Evolutionary conservation across 2,113 vertebrate genomes (phyloP).

Genomic region (Danio rerio): DNA sequence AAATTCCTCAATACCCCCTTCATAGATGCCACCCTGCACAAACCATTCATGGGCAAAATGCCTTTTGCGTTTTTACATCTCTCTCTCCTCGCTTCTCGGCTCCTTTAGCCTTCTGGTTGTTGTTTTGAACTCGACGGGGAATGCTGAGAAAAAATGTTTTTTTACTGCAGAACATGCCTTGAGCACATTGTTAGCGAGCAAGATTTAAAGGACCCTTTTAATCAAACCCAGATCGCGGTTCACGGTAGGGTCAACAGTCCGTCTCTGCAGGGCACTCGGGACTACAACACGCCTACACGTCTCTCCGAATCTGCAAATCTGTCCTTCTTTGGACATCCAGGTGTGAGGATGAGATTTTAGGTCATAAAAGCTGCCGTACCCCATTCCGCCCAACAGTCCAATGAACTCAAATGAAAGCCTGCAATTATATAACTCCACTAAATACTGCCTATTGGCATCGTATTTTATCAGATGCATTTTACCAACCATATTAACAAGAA

Average conservation of each 20-base stretch:
- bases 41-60: conserved; percentile 45
- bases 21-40: conserved; percentile 40
- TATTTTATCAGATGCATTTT: conserved; percentile 56
- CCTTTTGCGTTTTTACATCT: conserved; percentile 26
- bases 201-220: conserved; percentile 66
- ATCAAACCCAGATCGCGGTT: conserved; percentile 66
- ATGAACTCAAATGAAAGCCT: conserved; percentile 16
- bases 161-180: conserved; percentile 68
- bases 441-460: conserved; percentile 41
- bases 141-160: conserved; percentile 63
- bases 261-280: conserved; percentile 51
- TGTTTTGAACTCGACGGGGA: conserved; percentile 68
- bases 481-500: conserved; percentile 47
- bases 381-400: background rate
- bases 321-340: conserved; percentile 44
- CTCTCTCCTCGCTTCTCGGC: conserved; percentile 46
- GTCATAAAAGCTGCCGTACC: conserved; percentile 23
- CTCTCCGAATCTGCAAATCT: conserved; percentile 7
- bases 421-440: conserved; percentile 18
- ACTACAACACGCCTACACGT: conserved; percentile 32
- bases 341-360: conserved; percentile 49
- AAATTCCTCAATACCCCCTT: conserved; percentile 6
- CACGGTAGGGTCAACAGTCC: conserved; percentile 60
- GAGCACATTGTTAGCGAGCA: conserved; percentile 68
- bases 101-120: conserved; percentile 60